These are phyloP conservation scores for Megamerina dolium DNA, from an alignment of 2,888 invertebrate species.

Conservation along the genomic window DNA sequence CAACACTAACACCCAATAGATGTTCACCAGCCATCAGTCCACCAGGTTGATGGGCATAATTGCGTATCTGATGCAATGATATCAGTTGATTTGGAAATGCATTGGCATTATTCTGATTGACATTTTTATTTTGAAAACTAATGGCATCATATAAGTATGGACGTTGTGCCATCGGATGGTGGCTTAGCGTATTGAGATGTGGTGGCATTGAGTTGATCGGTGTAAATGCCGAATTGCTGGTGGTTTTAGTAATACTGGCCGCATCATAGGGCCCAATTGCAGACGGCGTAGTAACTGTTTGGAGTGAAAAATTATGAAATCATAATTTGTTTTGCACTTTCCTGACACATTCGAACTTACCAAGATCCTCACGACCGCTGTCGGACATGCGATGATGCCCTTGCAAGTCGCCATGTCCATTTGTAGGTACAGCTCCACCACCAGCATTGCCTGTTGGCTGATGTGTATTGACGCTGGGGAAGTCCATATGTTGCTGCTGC, in stretches of 20 bases:
- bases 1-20: slow-evolving; percentile 53
- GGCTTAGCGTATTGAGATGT: slow-evolving; percentile 64
- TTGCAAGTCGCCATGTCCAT: slow-evolving; percentile 64
- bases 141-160: slow-evolving; percentile 91
- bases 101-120: slow-evolving; percentile 58
- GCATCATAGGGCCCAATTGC: slow-evolving; percentile 51
- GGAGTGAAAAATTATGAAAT: neutral
- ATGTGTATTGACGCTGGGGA: slow-evolving; percentile 35
- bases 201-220: slow-evolving; percentile 81
- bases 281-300: slow-evolving; percentile 41
- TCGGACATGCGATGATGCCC: slow-evolving; percentile 55
- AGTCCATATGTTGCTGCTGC: slow-evolving; percentile 57
- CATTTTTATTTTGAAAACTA: slow-evolving; percentile 73
- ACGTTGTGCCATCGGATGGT: slow-evolving; percentile 64
- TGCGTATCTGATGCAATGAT: slow-evolving; percentile 92
- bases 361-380: slow-evolving; percentile 49
- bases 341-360: slow-evolving; percentile 36
- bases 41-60: slow-evolving; percentile 87
- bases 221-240: slow-evolving; percentile 85
- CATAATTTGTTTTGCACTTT: neutral
- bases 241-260: slow-evolving; percentile 52
- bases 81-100: slow-evolving; percentile 89
- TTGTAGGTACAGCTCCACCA: slow-evolving; percentile 37
- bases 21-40: slow-evolving; percentile 66
- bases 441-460: slow-evolving; percentile 44